Evolutionary conservation across 2,113 vertebrate genomes (phyloP).

Genomic region (Elaphurus davidianus): DNA sequence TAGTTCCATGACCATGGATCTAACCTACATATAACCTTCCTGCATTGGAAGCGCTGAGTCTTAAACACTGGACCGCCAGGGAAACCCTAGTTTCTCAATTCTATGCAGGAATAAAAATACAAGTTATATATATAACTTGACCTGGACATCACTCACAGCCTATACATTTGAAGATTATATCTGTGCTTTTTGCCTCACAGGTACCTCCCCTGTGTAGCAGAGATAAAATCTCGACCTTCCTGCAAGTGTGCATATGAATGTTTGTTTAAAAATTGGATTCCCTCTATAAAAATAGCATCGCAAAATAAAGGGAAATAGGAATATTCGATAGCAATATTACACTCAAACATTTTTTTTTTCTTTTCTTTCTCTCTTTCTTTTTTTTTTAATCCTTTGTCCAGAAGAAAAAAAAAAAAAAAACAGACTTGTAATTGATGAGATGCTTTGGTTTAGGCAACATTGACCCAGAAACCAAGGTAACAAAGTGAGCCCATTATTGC

Average conservation of each 20-base stretch:
- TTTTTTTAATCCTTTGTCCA: neutral
- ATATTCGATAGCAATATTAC: neutral
- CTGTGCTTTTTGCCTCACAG: neutral
- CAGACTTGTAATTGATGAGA: constrained; percentile 16
- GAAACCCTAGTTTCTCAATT: neutral
- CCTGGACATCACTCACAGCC: neutral
- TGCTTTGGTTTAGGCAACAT: neutral
- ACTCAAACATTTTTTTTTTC: neutral
- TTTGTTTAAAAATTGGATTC: neutral
- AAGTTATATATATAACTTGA: neutral
- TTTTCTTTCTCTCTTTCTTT: neutral
- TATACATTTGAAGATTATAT: neutral
- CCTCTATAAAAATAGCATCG: neutral
- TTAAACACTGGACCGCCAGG: neutral
- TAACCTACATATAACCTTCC: neutral
- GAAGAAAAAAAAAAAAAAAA: neutral
- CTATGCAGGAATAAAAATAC: neutral
- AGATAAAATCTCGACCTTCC: neutral
- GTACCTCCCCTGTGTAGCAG: neutral
- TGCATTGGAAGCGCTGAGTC: neutral
- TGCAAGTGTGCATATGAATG: neutral
- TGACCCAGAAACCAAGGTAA: neutral
- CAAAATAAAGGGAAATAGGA: neutral
- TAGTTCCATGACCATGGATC: neutral
- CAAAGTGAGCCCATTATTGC: neutral